These are phyloP conservation scores for Gymnothorax reevesii DNA, from an alignment of 2,797 vertebrate genomes.

Conservation along the genomic window DNA sequence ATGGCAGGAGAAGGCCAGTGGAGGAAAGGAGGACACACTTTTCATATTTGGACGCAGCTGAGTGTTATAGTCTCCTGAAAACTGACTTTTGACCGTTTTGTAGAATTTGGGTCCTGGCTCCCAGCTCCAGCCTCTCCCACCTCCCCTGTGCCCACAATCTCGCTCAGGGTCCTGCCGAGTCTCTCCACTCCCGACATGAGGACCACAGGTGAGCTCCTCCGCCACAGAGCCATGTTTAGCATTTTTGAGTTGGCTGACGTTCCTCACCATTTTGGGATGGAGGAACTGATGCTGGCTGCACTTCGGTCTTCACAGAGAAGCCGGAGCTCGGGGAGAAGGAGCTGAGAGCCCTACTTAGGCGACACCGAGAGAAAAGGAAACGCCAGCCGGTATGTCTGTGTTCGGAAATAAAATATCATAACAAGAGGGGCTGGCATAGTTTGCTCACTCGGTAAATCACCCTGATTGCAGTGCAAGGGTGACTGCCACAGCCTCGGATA, in stretches of 20 bases:
- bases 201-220: slow-evolving; percentile 78
- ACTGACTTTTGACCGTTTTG: slow-evolving; percentile 19
- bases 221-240: too few relatives aligned
- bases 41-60: background rate
- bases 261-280: background rate
- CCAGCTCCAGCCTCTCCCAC: slow-evolving; percentile 75
- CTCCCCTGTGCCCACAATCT: slow-evolving; percentile 78
- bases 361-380: slow-evolving; percentile 92
- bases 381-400: slow-evolving; percentile 82
- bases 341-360: slow-evolving; percentile 86
- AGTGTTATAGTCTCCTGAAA: background rate
- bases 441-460: too few relatives aligned
- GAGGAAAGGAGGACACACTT: too few relatives aligned
- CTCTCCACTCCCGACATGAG: slow-evolving; percentile 95
- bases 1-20: too few relatives aligned
- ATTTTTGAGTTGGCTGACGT: background rate
- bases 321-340: slow-evolving; percentile 85
- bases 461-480: too few relatives aligned
- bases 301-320: slow-evolving; percentile 76
- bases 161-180: slow-evolving; percentile 86
- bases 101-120: slow-evolving; percentile 70
- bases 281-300: too few relatives aligned
- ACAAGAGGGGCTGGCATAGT: too few relatives aligned
- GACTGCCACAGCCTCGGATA: too few relatives aligned
- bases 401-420: too few relatives aligned